phyloP scores from a whole-genome alignment of 2,888 invertebrate species.

The Lochmaea capreae region DNA sequence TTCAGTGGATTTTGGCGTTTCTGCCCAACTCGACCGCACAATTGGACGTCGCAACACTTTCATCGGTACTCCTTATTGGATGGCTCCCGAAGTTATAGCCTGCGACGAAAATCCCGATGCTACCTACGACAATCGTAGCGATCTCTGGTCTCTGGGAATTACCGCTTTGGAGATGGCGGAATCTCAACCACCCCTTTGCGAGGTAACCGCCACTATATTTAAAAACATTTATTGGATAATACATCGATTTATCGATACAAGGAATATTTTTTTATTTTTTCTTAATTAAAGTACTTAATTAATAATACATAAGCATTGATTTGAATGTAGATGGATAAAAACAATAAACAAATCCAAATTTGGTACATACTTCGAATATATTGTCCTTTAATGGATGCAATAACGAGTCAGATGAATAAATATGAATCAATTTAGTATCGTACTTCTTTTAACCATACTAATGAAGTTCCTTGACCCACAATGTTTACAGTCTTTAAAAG shows the following conservation, averaged over 20 bases:
- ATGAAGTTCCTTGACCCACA: not conserved
- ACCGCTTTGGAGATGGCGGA: conserved; percentile 99
- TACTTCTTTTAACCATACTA: not conserved
- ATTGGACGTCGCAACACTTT: conserved; percentile 99
- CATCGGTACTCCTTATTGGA: conserved; percentile 98
- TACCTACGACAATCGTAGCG: conserved; percentile 97
- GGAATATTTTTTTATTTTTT: too few relatives aligned
- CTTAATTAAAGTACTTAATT: too few relatives aligned
- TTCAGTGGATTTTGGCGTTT: conserved; percentile 98
- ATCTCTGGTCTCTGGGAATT: conserved; percentile 93
- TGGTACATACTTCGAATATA: not conserved
- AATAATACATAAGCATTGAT: not conserved
- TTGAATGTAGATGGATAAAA: not conserved
- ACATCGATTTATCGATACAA: too few relatives aligned
- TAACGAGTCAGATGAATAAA: not conserved
- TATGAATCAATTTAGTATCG: not conserved
- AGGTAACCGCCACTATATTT: conserved; percentile 60
- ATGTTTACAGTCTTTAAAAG: not conserved
- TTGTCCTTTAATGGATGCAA: not conserved
- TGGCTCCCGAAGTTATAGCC: conserved; percentile 99
- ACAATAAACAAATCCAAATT: not conserved
- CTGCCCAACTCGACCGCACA: conserved; percentile 98
- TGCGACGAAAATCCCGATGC: conserved; percentile 99
- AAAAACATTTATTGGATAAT: too few relatives aligned
- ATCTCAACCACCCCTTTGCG: conserved; percentile 98